phyloP scores from a whole-genome alignment of 2,113 vertebrate species.

The Dissostichus mawsoni region DNA sequence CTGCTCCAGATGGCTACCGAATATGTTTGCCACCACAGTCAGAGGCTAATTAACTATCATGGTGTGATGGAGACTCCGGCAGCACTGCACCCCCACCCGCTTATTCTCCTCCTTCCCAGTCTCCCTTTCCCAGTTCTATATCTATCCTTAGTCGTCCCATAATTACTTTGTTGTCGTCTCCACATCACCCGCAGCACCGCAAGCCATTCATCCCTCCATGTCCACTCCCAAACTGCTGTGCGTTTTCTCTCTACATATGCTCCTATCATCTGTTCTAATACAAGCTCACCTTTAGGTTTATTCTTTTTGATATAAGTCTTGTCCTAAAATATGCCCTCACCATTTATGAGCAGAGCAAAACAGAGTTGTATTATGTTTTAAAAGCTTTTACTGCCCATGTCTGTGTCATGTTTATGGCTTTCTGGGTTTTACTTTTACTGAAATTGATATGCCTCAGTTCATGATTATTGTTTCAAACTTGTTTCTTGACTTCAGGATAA shows the following conservation, averaged over 20 bases:
- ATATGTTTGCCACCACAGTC: conserved; percentile 72
- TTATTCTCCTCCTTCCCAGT: conserved; percentile 34
- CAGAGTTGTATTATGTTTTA: too few species aligned
- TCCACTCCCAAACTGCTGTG: conserved; percentile 41
- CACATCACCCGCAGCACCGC: conserved; percentile 53
- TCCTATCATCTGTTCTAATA: conserved; percentile 6
- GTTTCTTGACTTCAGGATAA: too few species aligned
- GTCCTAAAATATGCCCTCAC: neutral
- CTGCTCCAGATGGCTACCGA: conserved; percentile 77
- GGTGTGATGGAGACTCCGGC: conserved; percentile 74
- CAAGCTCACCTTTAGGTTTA: conserved; percentile 1
- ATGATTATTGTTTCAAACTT: too few species aligned
- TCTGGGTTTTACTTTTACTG: too few species aligned
- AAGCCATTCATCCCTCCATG: conserved; percentile 30
- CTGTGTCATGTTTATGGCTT: too few species aligned
- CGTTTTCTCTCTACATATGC: conserved; percentile 27
- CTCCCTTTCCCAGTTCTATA: conserved; percentile 47
- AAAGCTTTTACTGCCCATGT: too few species aligned
- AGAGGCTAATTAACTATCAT: conserved; percentile 80
- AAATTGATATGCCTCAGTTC: too few species aligned
- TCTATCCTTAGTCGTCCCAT: conserved; percentile 64
- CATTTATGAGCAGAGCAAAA: neutral
- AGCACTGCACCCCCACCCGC: conserved; percentile 49
- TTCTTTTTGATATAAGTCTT: neutral
- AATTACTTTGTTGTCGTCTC: conserved; percentile 73